Base-by-base conservation (phyloP, 2,113 vertebrate genomes). In the Podarcis muralis region DNA sequence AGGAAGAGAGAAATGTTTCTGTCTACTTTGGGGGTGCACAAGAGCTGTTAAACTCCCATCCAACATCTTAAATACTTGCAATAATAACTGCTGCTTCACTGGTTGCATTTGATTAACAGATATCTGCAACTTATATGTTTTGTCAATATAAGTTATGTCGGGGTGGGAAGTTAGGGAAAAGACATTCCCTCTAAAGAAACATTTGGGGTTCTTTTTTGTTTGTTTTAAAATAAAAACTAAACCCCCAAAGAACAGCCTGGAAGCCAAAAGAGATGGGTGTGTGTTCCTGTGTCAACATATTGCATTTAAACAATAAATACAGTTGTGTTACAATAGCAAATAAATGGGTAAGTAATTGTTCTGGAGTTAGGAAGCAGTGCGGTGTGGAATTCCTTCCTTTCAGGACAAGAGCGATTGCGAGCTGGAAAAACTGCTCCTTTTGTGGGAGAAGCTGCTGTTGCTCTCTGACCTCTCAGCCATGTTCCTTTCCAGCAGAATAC, bases 41-140 rank as follows among this genome's bases (percentile, higher is more conserved):
- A 87, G 83, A 89, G 59, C n/a, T 86, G n/a, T 37, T 90, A 87
- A 69, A 86, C 62, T 92, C 91, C 37, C 75, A 78, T 81, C 3
- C 77, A 65, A 83, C 83, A 77, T 87, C 2, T 91, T 92, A 6
- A 25, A 90, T 88, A 85, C 53, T 88, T 91, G 80, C 6, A 77
- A 80, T 48, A 68, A 89, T 88, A 2, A 66, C 87, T 89, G n/a
- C 83, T 81, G 2, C 32, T 66, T 30, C 84, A 30, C 74, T 86
- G 71, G 77, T 69, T 25, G 59, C 37, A 88, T 27, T n/a, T 83
- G 69, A 92, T 84, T 83, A 71, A 78, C 6, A 0, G 27, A 0
- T 81, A 85, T 7, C 7, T 88, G 48, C 27, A 23, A 40, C 5
- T 43, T 43, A 76, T 53, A 77, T 5, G 35, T 43, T 43, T 91